A percentile compares a stretch with the other conserved stretches of the same genome.
Conservation (phyloP, 2,797 vertebrate genomes). For the Danio tinwini region DNA sequence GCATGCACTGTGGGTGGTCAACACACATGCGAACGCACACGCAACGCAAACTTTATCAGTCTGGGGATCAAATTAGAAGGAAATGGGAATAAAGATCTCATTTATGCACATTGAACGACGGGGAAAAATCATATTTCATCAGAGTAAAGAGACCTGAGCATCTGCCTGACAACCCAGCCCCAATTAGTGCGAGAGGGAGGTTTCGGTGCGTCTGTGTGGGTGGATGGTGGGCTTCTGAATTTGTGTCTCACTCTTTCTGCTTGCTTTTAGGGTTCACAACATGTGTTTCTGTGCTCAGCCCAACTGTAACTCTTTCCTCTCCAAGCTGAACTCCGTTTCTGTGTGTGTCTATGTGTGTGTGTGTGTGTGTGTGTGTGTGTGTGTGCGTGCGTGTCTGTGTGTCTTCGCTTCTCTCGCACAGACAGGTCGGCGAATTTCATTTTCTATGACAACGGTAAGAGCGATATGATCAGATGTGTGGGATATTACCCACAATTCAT, state of each 20-base stretch:
- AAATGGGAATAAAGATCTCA: conserved; percentile 63
- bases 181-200: conserved; percentile 68
- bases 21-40: not conserved
- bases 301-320: conserved; percentile 52
- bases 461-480: conserved; percentile 69
- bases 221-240: conserved; percentile 45
- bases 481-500: conserved; percentile 51
- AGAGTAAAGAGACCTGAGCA: conserved; percentile 46
- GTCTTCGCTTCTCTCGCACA: conserved; percentile 69
- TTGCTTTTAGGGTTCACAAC: conserved; percentile 26
- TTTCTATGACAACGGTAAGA: conserved; percentile 87
- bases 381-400: conserved; percentile 51
- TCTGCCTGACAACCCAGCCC: conserved; percentile 66
- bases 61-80: conserved; percentile 73
- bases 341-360: conserved; percentile 35
- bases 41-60: conserved; percentile 59
- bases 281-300: conserved; percentile 42
- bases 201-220: conserved; percentile 32
- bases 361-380: conserved; percentile 49
- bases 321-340: conserved; percentile 50
- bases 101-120: conserved; percentile 47
- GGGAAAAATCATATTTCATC: conserved; percentile 52
- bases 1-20: conserved; percentile 12
- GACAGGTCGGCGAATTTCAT: conserved; percentile 83
- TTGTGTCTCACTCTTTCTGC: conserved; percentile 33